Base-by-base conservation (phyloP, 30 jellyfish, hydroid and myxozoan genomes). In the Morbakka virulenta region DNA sequence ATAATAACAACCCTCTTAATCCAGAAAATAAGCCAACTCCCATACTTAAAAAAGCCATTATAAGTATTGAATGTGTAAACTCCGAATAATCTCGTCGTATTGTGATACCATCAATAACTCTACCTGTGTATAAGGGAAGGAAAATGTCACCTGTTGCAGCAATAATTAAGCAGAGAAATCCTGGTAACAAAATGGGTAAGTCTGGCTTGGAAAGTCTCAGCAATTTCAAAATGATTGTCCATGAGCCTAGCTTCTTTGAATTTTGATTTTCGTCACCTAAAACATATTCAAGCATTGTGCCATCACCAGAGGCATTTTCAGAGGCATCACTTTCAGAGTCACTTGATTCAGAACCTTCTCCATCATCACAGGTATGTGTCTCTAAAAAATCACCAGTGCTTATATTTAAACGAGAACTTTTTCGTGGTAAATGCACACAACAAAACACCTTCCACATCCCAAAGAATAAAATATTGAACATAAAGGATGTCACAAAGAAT, bases 21-120 rank as follows among this genome's bases (percentile, higher is more conserved):
- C 95, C 97, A 32, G 95, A 50, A 28, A 93, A 92, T 23, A 89
- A n/a, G 31, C 97, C 93, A 17, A 95, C 91, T 34, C 73, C 95
- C 50, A 89, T 21, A 21, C 95, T 72, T 17, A 89, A 74, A 1
- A 72, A 11, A 33, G 91, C 73, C 97, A 89, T 81, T 32, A 81
- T 48, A 11, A 89, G 20, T 17, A 89, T 81, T 51, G 94, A 89
- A n/a, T 74, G 73, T 80, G 82, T 77, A 76, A 89, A 89, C 87
- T 73, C 77, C 31, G 70, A 65, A 12, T 47, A 35, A 3, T 95
- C 82, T 73, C 70, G 52, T 27, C 52, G 76, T 34, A 89, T 89
- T 21, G 89, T 92, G 20, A 89, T 82, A 35, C 85, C 87, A 76
- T 83, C 71, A 32, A 89, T 64, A 0, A 82, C 93, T 82, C 69